A percentile compares a stretch with the other conserved stretches of the same genome.
Evolutionary conservation across 1,140 invertebrate species (phyloP).

Genomic region (Xylocopa sonorina): DNA sequence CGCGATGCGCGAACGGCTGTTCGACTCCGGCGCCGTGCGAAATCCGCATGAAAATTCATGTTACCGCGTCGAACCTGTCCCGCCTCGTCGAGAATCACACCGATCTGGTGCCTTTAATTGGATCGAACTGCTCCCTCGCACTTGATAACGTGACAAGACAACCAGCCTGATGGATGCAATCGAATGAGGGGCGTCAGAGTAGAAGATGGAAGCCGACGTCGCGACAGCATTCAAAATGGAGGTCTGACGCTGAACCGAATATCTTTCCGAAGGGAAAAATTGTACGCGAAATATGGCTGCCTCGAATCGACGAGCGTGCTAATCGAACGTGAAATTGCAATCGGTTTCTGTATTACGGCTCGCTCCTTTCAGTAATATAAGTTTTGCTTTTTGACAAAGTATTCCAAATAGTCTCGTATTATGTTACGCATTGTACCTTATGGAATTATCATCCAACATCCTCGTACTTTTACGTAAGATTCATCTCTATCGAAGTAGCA

Average conservation of each 20-base stretch:
- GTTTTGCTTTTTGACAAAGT: neutral
- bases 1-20: neutral
- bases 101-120: conserved; percentile 56
- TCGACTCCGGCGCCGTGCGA: conserved; percentile 3
- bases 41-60: conserved; percentile 55
- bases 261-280: neutral
- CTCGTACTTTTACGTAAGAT: too few relatives aligned
- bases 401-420: too few relatives aligned
- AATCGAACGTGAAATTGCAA: neutral
- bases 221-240: neutral
- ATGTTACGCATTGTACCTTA: too few relatives aligned
- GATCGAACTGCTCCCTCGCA: conserved; percentile 57
- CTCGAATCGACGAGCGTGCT: neutral
- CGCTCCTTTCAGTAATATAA: neutral
- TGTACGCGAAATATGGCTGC: neutral
- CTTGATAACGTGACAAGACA: conserved; percentile 67
- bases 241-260: neutral
- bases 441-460: too few relatives aligned
- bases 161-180: conserved; percentile 58
- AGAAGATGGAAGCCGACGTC: conserved; percentile 38
- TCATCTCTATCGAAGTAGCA: too few relatives aligned
- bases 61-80: conserved; percentile 19
- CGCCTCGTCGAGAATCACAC: neutral
- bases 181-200: conserved; percentile 60
- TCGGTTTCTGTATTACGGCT: neutral